Conservation (phyloP, 1,140 invertebrate species). For the Ceratina calcarata region DNA sequence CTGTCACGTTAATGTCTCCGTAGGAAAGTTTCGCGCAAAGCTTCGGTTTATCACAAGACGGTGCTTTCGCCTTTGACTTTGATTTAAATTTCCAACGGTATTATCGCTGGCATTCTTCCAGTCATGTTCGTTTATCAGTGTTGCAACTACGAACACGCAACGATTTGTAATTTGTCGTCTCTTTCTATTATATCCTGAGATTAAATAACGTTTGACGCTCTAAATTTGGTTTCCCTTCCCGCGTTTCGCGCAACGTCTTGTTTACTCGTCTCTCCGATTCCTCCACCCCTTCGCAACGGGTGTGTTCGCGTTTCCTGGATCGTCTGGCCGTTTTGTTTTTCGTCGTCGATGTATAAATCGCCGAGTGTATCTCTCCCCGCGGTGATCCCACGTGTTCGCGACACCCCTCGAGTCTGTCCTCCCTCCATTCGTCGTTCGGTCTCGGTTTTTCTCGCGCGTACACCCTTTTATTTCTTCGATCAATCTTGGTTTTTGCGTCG, state of each 20-base stretch:
- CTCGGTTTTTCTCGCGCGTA: not conserved
- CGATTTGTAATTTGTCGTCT: too few species aligned
- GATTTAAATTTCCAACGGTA: too few species aligned
- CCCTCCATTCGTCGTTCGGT: too few species aligned
- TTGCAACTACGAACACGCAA: too few species aligned
- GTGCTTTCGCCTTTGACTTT: too few species aligned
- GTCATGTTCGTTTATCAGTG: too few species aligned
- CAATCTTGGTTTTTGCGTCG: constrained; percentile 31
- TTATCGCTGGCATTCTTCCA: too few species aligned
- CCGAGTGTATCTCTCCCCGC: not conserved
- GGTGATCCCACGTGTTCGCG: not conserved
- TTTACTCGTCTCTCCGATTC: not conserved
- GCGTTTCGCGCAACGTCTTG: not conserved
- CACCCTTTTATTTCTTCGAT: constrained; percentile 36
- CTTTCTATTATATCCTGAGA: too few species aligned
- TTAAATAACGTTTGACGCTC: too few species aligned
- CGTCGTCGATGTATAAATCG: constrained; percentile 14
- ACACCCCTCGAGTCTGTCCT: not conserved
- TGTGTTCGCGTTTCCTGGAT: not conserved
- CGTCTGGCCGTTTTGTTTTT: constrained; percentile 9
- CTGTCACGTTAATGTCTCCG: constrained; percentile 9
- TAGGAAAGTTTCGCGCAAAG: constrained; percentile 17
- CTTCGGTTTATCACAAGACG: not conserved
- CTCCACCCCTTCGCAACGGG: not conserved
- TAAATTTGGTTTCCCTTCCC: too few species aligned